Conservation (phyloP, 2,797 vertebrate genomes). For the Remorina albescens region DNA sequence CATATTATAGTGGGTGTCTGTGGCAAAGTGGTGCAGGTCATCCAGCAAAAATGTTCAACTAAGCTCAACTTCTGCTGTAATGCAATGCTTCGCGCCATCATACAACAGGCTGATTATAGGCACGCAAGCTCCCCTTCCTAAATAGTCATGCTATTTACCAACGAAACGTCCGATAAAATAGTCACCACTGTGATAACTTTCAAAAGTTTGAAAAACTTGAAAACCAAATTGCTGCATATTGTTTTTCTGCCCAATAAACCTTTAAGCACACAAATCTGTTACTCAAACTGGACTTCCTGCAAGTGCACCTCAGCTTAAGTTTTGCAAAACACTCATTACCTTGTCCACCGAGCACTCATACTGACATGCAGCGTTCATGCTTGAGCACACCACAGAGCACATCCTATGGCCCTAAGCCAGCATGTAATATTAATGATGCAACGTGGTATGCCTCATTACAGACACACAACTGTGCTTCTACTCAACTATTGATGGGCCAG, state of each 20-base stretch:
- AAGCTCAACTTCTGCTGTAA: not conserved
- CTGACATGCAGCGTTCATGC: slow-evolving; percentile 43
- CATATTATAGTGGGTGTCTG: too few species aligned
- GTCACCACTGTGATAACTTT: not conserved
- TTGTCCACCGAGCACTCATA: slow-evolving; percentile 48
- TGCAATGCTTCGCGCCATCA: not conserved
- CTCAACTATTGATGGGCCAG: slow-evolving; percentile 86
- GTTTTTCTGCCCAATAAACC: not conserved
- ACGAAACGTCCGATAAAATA: not conserved
- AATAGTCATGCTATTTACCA: not conserved
- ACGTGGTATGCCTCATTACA: slow-evolving; percentile 85
- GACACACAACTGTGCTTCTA: slow-evolving; percentile 79
- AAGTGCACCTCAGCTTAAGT: slow-evolving; percentile 21
- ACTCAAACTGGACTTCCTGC: slow-evolving; percentile 1
- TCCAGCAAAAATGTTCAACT: not conserved
- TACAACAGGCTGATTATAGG: not conserved
- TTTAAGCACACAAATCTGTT: not conserved
- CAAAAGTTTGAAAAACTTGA: not conserved
- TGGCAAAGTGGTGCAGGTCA: not conserved
- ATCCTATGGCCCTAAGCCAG: slow-evolving; percentile 68
- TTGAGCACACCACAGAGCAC: slow-evolving; percentile 59
- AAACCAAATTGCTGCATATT: not conserved
- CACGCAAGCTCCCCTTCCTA: not conserved
- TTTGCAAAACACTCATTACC: slow-evolving; percentile 54
- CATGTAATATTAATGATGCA: slow-evolving; percentile 88